phyloP scores from a whole-genome alignment of 2,113 vertebrate species.

The Barbus barbus region DNA sequence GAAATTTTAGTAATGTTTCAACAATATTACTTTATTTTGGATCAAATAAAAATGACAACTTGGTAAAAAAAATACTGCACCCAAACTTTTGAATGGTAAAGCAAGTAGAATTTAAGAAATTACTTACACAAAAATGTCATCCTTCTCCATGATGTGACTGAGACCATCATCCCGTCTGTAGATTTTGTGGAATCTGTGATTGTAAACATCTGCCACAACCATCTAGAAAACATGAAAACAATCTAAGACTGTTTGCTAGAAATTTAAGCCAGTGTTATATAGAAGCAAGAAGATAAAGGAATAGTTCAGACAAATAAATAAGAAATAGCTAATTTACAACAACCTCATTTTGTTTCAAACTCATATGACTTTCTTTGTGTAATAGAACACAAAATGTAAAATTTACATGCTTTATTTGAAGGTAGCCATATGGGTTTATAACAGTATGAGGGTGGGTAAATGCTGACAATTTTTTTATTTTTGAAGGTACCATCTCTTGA shows the following conservation, averaged over 20 bases:
- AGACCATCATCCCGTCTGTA: conserved; percentile 92
- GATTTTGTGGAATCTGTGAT: conserved; percentile 96
- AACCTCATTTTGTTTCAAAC: no score
- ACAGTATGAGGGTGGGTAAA: background rate
- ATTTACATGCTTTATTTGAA: no score
- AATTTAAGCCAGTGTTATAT: no score
- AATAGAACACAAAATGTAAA: no score
- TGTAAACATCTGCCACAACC: conserved; percentile 97
- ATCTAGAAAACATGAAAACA: no score
- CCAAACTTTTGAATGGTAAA: background rate
- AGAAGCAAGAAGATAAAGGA: no score
- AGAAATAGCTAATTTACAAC: no score
- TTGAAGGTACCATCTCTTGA: background rate
- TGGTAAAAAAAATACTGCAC: background rate
- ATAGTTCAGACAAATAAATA: no score
- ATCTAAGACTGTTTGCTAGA: no score
- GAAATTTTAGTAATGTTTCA: background rate
- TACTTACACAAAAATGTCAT: conserved; percentile 96
- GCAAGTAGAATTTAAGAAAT: background rate
- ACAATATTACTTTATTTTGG: background rate
- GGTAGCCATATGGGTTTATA: no score
- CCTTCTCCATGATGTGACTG: conserved; percentile 92
- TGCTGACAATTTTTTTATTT: background rate
- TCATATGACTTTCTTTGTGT: no score
- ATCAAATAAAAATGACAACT: background rate